These are phyloP conservation scores for Sussaba pulchella DNA, from an alignment of 2,888 invertebrate genomes.

Conservation along the genomic window DNA sequence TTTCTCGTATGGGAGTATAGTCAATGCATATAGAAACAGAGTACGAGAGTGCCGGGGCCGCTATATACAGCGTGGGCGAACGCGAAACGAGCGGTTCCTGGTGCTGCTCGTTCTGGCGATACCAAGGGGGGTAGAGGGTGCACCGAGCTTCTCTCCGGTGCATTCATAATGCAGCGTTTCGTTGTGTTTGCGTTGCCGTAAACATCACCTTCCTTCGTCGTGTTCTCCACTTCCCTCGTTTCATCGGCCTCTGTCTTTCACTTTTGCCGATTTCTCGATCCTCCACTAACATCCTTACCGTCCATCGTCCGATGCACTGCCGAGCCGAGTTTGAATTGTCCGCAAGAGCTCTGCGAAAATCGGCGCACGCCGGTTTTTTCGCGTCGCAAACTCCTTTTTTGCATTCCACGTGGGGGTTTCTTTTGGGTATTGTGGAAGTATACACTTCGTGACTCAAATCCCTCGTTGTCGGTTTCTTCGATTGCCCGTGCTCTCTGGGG, in stretches of 20 bases:
- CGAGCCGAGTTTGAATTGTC: conserved; percentile 50
- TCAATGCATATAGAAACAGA: conserved; percentile 53
- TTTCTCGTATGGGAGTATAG: conserved; percentile 64
- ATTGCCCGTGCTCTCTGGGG: conserved; percentile 12
- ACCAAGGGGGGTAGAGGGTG: conserved; percentile 66
- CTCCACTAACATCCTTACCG: conserved; percentile 28
- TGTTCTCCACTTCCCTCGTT: conserved; percentile 70
- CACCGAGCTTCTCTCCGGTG: conserved; percentile 80
- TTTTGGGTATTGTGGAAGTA: conserved; percentile 8
- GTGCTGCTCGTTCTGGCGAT: conserved; percentile 39
- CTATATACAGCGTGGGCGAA: conserved; percentile 54
- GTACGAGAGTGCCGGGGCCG: conserved; percentile 41
- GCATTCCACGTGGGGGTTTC: conserved; percentile 11
- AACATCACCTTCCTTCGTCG: conserved; percentile 79
- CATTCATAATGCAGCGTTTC: conserved; percentile 83
- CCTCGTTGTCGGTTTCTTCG: conserved; percentile 1
- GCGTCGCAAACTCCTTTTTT: conserved; percentile 22
- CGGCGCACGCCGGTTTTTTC: conserved; percentile 53
- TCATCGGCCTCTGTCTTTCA: conserved; percentile 48
- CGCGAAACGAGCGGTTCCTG: conserved; percentile 58
- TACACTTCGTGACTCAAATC: neutral
- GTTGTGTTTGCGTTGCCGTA: conserved; percentile 80
- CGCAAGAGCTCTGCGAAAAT: conserved; percentile 49
- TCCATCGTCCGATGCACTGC: neutral
- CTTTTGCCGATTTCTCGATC: conserved; percentile 52